phyloP scores from a whole-genome alignment of 2,797 vertebrate genomes.

The Oryzias sinensis region DNA sequence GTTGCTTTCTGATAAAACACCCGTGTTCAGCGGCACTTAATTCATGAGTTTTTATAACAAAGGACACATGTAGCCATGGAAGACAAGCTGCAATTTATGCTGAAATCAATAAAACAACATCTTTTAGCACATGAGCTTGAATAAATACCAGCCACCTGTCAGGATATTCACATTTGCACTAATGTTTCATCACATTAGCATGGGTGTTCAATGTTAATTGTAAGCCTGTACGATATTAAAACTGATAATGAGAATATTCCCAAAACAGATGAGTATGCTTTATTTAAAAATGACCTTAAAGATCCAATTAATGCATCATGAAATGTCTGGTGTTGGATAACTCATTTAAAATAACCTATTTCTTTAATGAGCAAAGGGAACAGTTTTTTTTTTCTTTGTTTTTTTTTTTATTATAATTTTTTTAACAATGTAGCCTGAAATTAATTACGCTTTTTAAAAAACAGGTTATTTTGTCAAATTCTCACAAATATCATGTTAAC shows the following conservation, averaged over 20 bases:
- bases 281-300: too few relatives aligned
- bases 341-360: too few relatives aligned
- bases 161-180: conserved; percentile 1
- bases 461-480: too few relatives aligned
- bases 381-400: too few relatives aligned
- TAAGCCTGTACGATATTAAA: background rate
- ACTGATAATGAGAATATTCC: background rate
- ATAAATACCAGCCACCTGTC: background rate
- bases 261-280: background rate
- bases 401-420: too few relatives aligned
- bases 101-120: background rate
- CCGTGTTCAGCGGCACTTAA: background rate
- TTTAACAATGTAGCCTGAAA: too few relatives aligned
- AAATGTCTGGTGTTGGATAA: too few relatives aligned
- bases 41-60: background rate
- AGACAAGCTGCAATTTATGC: background rate
- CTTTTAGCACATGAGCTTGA: background rate
- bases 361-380: too few relatives aligned
- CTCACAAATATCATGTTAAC: too few relatives aligned
- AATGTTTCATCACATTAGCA: conserved; percentile 4
- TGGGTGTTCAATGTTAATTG: conserved; percentile 1
- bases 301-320: too few relatives aligned
- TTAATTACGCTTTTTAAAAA: too few relatives aligned
- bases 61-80: background rate
- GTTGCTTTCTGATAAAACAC: conserved; percentile 25